These are phyloP conservation scores for Scaptomyza hsui DNA, from an alignment of 1,140 invertebrate genomes.

Conservation along the genomic window DNA sequence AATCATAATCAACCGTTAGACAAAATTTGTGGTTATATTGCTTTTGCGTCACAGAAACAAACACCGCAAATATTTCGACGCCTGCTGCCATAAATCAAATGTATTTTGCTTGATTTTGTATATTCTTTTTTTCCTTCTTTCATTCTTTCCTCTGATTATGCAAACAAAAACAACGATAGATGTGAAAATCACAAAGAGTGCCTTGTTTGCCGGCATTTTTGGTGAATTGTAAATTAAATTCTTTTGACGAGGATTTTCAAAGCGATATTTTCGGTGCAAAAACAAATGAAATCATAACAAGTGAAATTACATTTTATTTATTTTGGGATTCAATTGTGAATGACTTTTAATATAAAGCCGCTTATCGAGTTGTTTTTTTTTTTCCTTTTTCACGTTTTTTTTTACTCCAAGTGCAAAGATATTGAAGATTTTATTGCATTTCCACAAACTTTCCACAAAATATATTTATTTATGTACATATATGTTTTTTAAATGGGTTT, in stretches of 20 bases:
- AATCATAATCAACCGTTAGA: not conserved
- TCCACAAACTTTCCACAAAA: conserved; percentile 27
- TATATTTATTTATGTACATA: conserved; percentile 7
- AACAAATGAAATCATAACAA: conserved; percentile 11
- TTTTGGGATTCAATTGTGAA: conserved; percentile 11
- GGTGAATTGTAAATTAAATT: conserved; percentile 15
- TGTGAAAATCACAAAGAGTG: conserved; percentile 1
- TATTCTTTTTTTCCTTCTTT: not conserved
- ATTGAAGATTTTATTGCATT: conserved; percentile 4
- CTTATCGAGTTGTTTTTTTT: conserved; percentile 13
- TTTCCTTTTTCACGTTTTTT: conserved; percentile 15
- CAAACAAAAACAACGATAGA: conserved; percentile 2
- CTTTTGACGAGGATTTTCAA: conserved; percentile 27
- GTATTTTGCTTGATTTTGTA: conserved; percentile 5
- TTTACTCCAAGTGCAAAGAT: not conserved
- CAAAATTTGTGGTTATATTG: not conserved
- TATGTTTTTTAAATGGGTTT: conserved; percentile 17
- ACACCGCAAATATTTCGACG: conserved; percentile 16
- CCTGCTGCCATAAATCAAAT: conserved; percentile 33
- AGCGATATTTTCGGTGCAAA: conserved; percentile 2
- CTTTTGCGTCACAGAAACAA: conserved; percentile 23
- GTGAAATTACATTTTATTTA: conserved; percentile 16
- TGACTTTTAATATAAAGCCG: conserved; percentile 12
- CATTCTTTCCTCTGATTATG: not conserved
- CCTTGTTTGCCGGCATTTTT: conserved; percentile 28